Conservation (phyloP, 2,888 invertebrate genomes). For the Drosophila helvetica region DNA sequence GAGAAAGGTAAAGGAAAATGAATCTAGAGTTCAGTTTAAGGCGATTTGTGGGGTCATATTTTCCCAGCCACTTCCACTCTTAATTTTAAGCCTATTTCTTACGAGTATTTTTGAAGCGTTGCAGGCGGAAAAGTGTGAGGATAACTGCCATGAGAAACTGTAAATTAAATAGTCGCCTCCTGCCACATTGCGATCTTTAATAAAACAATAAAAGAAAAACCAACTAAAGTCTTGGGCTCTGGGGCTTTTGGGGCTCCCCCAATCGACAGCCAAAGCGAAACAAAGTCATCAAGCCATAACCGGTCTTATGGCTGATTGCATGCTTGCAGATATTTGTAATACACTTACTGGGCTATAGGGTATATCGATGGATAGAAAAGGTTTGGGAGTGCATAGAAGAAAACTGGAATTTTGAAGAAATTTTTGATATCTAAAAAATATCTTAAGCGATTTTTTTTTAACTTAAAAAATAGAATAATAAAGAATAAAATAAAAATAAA, state of each 20-base stretch:
- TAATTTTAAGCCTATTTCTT: slow-evolving; percentile 39
- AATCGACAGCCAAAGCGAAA: slow-evolving; percentile 39
- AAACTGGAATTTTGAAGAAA: not conserved
- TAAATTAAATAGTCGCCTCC: slow-evolving; percentile 45
- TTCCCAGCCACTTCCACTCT: slow-evolving; percentile 17
- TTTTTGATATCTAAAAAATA: too few species aligned
- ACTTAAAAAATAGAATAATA: too few species aligned
- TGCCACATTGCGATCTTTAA: slow-evolving; percentile 41
- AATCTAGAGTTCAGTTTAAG: slow-evolving; percentile 25
- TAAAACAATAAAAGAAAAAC: slow-evolving; percentile 61
- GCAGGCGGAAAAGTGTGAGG: slow-evolving; percentile 9
- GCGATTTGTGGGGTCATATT: slow-evolving; percentile 46
- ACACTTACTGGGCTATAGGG: slow-evolving; percentile 15
- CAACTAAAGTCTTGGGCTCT: slow-evolving; percentile 24
- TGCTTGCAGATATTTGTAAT: slow-evolving; percentile 49
- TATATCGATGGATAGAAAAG: not conserved
- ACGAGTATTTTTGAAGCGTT: too few species aligned
- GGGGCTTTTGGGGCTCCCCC: slow-evolving; percentile 5
- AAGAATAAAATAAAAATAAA: too few species aligned
- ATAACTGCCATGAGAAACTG: slow-evolving; percentile 36
- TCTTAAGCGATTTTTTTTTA: too few species aligned
- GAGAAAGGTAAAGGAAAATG: slow-evolving; percentile 39
- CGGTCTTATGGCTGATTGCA: slow-evolving; percentile 52
- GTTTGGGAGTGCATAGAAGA: not conserved
- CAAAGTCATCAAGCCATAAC: slow-evolving; percentile 62